Percentiles rank a stretch among this genome's conserved stretches.
phyloP scores from a whole-genome alignment of 2,113 vertebrate genomes.

The Setophaga kirtlandii region DNA sequence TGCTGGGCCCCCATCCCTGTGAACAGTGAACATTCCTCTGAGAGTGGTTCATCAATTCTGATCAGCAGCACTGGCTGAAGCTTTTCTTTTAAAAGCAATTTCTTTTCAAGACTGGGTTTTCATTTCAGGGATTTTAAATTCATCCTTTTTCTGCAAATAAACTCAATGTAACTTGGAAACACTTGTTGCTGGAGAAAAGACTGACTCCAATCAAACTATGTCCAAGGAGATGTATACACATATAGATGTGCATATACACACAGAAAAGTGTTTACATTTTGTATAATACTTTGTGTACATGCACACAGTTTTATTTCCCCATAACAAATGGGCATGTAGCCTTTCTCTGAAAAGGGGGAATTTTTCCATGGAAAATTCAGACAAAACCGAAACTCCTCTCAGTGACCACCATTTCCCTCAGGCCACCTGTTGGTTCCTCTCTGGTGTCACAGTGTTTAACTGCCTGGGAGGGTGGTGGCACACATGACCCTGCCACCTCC shows the following conservation, averaged over 20 bases:
- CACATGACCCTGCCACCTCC: accelerated
- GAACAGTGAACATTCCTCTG: not conserved
- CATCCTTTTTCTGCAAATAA: not conserved
- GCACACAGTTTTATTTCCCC: not conserved
- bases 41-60: not conserved
- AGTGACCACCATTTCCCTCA: not conserved
- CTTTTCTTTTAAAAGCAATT: not conserved
- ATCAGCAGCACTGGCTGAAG: not conserved
- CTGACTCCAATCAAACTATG: not conserved
- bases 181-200: not conserved
- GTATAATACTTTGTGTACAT: not conserved
- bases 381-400: not conserved
- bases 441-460: accelerated
- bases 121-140: not conserved
- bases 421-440: not conserved
- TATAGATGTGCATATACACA: not conserved
- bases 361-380: not conserved
- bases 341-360: slow-evolving; percentile 13
- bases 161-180: not conserved
- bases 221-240: not conserved
- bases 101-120: not conserved
- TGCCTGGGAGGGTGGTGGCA: not conserved
- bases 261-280: not conserved
- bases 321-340: not conserved
- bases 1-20: not conserved